Conservation (phyloP, 2,888 invertebrate species). For the Coremacera marginata region DNA sequence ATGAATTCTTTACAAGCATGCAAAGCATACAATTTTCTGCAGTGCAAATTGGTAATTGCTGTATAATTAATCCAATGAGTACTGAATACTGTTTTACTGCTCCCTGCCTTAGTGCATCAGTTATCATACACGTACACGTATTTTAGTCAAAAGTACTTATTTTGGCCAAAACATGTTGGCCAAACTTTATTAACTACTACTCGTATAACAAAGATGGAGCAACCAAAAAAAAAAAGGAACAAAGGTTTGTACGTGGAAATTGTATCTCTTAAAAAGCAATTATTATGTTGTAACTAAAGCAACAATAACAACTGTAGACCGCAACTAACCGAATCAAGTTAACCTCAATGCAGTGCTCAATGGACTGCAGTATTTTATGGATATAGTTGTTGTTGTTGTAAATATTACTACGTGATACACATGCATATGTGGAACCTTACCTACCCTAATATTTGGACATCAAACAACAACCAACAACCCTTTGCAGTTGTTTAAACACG, state of each 20-base stretch:
- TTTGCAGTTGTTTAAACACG: not conserved
- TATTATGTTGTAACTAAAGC: not conserved
- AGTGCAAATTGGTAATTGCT: slow-evolving; percentile 3
- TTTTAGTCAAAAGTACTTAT: not conserved
- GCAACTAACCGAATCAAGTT: not conserved
- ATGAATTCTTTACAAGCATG: not conserved
- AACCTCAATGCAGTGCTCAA: not conserved
- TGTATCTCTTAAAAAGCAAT: slow-evolving; percentile 20
- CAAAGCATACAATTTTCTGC: not conserved
- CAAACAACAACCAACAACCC: not conserved
- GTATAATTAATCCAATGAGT: slow-evolving; percentile 8
- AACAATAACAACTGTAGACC: not conserved
- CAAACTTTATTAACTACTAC: not conserved
- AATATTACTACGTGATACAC: too few relatives aligned
- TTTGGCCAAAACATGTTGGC: not conserved
- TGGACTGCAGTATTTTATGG: not conserved
- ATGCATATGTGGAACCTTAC: not conserved
- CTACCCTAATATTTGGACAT: not conserved
- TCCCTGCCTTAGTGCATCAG: too few relatives aligned
- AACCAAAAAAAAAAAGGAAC: not conserved
- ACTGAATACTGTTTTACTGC: too few relatives aligned
- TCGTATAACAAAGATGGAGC: not conserved
- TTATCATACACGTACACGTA: slow-evolving; percentile 1
- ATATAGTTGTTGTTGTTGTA: too few relatives aligned
- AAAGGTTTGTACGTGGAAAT: not conserved